These are phyloP conservation scores for Mesoclemmys tuberculata DNA, from an alignment of 2,113 vertebrate species.

Conservation along the genomic window DNA sequence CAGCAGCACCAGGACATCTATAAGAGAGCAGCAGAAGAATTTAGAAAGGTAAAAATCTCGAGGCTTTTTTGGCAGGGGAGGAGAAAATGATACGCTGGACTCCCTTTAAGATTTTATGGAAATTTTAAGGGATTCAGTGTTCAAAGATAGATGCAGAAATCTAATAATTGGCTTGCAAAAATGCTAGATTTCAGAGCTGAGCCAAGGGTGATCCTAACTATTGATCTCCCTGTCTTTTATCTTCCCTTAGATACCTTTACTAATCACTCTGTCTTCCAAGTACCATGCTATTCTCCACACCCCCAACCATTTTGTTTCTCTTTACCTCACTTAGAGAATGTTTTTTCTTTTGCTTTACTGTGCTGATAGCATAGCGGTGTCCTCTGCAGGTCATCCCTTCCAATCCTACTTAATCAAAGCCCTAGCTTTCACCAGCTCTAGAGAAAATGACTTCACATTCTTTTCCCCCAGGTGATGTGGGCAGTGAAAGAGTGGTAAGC, in stretches of 20 bases:
- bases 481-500: neutral
- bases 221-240: neutral
- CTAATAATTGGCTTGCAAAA: neutral
- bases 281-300: neutral
- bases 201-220: neutral
- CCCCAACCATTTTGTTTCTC: neutral
- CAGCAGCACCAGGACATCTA: neutral
- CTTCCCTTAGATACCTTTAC: neutral
- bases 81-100: neutral
- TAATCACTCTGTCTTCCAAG: neutral
- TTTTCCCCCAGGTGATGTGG: rapidly evolving
- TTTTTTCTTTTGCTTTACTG: neutral
- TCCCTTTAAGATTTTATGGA: neutral
- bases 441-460: neutral
- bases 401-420: neutral
- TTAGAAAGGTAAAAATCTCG: neutral
- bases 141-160: neutral
- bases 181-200: neutral
- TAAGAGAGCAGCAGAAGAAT: neutral
- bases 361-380: neutral
- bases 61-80: neutral
- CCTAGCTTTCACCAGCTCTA: neutral
- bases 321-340: neutral
- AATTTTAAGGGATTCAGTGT: neutral
- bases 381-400: slow-evolving; percentile 24